These are phyloP conservation scores for Enteromius treurensis DNA, from an alignment of 2,797 vertebrate genomes.

Conservation along the genomic window DNA sequence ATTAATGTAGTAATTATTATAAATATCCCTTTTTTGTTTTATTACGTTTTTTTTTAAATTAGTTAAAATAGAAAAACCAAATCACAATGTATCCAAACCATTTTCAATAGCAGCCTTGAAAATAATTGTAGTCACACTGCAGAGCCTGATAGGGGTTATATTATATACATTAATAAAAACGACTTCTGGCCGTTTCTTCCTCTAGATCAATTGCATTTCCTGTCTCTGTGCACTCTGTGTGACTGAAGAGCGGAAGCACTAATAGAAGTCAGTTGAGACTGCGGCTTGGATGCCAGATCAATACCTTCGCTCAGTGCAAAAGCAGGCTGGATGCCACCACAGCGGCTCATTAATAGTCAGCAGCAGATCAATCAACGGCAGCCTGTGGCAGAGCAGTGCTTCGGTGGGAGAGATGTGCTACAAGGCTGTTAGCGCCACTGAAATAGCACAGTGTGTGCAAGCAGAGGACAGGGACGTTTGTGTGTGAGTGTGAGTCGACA, in stretches of 20 bases:
- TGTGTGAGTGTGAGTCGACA: neutral
- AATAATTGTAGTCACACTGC: neutral
- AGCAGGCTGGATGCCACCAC: conserved; percentile 29
- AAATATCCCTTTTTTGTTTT: neutral
- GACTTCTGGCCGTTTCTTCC: neutral
- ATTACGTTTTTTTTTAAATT: neutral
- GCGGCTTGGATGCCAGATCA: conserved; percentile 15
- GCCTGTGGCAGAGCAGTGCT: neutral
- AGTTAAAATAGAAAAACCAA: neutral
- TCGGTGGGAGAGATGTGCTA: conserved; percentile 11
- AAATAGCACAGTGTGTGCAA: neutral
- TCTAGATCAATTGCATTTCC: neutral
- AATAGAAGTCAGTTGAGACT: conserved; percentile 1
- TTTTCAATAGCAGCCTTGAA: neutral
- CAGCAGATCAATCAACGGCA: conserved; percentile 43
- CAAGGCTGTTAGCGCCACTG: conserved; percentile 10
- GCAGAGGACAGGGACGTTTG: neutral
- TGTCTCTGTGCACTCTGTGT: neutral
- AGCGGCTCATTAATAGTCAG: conserved; percentile 4
- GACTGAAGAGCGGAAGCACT: neutral
- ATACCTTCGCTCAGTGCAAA: conserved; percentile 8
- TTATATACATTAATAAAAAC: neutral
- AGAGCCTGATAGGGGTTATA: neutral
- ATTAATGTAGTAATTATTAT: too few relatives aligned
- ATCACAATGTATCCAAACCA: neutral